Conservation (phyloP, 2,113 vertebrate genomes). For the Sialia sialis region DNA sequence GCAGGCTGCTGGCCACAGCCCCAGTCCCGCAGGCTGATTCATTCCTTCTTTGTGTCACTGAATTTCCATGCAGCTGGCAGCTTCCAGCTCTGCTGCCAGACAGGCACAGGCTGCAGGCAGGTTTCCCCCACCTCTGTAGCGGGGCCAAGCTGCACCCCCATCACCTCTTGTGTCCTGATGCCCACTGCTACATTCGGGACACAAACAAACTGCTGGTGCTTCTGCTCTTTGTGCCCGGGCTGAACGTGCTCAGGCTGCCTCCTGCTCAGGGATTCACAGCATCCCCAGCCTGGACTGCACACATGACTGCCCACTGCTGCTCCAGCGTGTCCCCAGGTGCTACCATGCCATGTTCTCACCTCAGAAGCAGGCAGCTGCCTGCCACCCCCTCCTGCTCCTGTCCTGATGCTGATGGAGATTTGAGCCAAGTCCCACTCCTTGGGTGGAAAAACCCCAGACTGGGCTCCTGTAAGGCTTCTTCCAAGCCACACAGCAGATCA, state of each 20-base stretch:
- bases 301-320: background rate
- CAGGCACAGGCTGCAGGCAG: background rate
- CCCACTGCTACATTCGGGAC: accelerated
- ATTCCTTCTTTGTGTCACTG: background rate
- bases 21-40: accelerated
- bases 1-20: background rate
- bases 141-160: background rate
- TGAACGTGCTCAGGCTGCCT: background rate
- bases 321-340: background rate
- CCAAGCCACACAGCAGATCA: accelerated
- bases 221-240: background rate
- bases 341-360: background rate
- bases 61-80: background rate
- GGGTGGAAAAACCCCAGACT: background rate
- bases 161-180: background rate
- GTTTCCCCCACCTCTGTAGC: background rate
- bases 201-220: background rate
- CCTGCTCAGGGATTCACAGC: background rate
- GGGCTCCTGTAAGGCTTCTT: background rate
- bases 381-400: background rate
- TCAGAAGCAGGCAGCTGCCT: background rate
- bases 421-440: background rate
- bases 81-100: background rate
- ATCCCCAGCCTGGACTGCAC: background rate
- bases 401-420: background rate